Percentiles rank a stretch among this genome's conserved stretches.
phyloP scores from a whole-genome alignment of 2,888 invertebrate species.

The Abrostola triplasia region DNA sequence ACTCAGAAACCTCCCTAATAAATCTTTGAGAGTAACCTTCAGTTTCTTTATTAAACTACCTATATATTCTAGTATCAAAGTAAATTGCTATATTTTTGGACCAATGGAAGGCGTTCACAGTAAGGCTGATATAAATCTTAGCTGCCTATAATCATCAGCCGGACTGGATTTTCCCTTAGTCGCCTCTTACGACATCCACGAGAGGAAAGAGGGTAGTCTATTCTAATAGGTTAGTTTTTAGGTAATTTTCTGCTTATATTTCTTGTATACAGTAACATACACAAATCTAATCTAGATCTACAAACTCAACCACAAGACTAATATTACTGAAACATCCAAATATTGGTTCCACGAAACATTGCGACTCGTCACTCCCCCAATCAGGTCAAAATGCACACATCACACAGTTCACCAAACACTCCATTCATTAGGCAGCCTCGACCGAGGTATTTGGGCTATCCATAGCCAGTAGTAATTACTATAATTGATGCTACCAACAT shows the following conservation, averaged over 20 bases:
- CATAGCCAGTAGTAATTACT: constrained; percentile 54
- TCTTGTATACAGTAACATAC: neutral
- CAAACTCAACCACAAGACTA: too few species aligned
- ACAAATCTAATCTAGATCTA: neutral
- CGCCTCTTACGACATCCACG: too few species aligned
- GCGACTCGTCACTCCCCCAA: neutral
- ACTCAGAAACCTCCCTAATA: neutral
- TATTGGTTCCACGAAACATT: neutral
- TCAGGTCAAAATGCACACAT: neutral
- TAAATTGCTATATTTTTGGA: neutral
- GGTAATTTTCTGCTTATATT: too few species aligned
- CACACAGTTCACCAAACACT: constrained; percentile 26
- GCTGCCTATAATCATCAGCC: too few species aligned
- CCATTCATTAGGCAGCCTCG: constrained; percentile 35
- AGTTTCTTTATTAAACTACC: neutral
- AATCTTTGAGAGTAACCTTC: neutral
- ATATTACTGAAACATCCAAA: neutral
- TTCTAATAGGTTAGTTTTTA: too few species aligned
- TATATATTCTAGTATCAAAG: neutral
- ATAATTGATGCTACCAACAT: constrained; percentile 52
- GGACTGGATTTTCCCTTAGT: too few species aligned
- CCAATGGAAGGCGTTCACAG: too few species aligned
- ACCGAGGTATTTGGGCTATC: constrained; percentile 58
- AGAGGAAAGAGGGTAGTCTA: too few species aligned
- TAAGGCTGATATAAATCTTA: too few species aligned